Base-by-base conservation (phyloP, 2,113 vertebrate genomes). In the Hippocampus zosterae region DNA sequence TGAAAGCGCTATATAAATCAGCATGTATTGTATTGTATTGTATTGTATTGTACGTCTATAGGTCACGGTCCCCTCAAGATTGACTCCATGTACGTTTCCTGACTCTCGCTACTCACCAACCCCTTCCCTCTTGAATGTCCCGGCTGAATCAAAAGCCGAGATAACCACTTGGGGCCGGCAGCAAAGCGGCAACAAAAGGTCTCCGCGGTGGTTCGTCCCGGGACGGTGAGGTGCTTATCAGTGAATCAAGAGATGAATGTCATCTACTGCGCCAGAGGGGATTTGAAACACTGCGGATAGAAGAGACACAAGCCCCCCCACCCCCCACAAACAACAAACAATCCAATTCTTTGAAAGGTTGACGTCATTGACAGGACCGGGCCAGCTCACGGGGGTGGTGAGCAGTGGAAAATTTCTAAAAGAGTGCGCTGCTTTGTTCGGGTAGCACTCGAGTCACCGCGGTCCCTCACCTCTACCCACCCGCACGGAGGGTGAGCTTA, bases 241-340 rank as follows among this genome's bases (percentile, higher is more conserved):
- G 81, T 75, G 83, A 81, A 78, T 81, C 87, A 87, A 80, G 81
- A 78, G 83, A 91, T 88, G 88, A 90, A 91, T 88, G 80, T 84
- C 88, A 87, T 89, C 88, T 83, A 57, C 85, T 80, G 81, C 87
- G 85, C 83, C 86, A 87, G 86, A 89, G 87, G 90, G 87, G 88
- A 88, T 88, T 84, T 88, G 86, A 91, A 89, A 88, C 81, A 70
- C 75, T 84, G 84, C 85, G 33, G 33, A 37, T 37, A 37, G 5
- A 37, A 37, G 33, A 37, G 33, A 33, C 4, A 33, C 29, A 33
- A 37, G 5, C 5, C 33, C 33, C 33, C 33, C 0, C 33, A 5
- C 33, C 33, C 5, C 5, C 5, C 33, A 37, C 33, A 37, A 37
- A 37, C 33, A 37, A 37, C 33, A 37, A 37, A 81, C 86, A 77